Conservation (phyloP, 2,797 vertebrate genomes). For the Coregonus suidteri region DNA sequence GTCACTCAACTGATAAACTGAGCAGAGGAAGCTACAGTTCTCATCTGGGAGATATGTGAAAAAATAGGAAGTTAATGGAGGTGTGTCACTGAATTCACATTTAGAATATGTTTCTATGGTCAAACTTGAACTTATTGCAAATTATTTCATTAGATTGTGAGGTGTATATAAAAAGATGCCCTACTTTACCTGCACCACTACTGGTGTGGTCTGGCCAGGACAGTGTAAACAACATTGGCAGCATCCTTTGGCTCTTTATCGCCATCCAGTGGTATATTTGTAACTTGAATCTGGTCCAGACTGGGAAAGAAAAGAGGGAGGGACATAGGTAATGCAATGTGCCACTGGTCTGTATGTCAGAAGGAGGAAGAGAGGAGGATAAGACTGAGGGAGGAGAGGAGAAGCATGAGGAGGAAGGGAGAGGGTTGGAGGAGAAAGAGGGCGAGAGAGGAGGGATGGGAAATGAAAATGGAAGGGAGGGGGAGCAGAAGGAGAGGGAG, state of each 20-base stretch:
- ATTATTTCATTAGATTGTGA: neutral
- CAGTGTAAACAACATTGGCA: slow-evolving; percentile 67
- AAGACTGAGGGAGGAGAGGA: neutral
- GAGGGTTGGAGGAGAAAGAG: slow-evolving; percentile 7
- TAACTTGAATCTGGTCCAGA: slow-evolving; percentile 69
- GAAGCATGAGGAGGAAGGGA: neutral
- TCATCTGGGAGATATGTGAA: too few species aligned
- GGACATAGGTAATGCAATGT: too few species aligned
- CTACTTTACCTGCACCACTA: slow-evolving; percentile 30
- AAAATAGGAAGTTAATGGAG: too few species aligned
- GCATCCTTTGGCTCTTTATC: slow-evolving; percentile 64
- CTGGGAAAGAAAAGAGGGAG: slow-evolving; percentile 36
- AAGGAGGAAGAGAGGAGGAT: slow-evolving; percentile 23
- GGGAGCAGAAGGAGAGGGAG: slow-evolving; percentile 4
- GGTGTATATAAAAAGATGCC: neutral
- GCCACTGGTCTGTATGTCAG: slow-evolving; percentile 6
- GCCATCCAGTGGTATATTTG: slow-evolving; percentile 64
- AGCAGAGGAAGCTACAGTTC: too few species aligned
- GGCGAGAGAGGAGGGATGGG: slow-evolving; percentile 16
- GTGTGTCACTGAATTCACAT: too few species aligned
- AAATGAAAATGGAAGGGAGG: slow-evolving; percentile 20
- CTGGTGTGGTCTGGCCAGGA: slow-evolving; percentile 50
- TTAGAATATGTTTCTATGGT: too few species aligned
- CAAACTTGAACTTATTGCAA: neutral
- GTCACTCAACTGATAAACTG: neutral